Conservation (phyloP, 2,888 invertebrate species). For the Leptodirus hochenwartii region DNA sequence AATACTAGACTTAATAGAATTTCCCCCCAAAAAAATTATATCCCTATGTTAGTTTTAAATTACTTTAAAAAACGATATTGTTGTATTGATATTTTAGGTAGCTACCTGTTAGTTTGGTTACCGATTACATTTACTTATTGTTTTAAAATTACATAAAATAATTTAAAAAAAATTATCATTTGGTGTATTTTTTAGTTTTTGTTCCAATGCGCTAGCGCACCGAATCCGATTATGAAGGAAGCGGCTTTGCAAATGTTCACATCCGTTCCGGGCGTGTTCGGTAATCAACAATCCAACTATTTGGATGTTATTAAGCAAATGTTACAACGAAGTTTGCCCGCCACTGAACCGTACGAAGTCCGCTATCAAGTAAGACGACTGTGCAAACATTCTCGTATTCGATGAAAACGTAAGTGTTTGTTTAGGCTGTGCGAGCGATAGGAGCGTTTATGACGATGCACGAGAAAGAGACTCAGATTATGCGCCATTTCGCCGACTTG, state of each 20-base stretch:
- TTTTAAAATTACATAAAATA: neutral
- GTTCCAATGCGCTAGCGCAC: slow-evolving; percentile 83
- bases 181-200: slow-evolving; percentile 39
- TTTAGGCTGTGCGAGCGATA: slow-evolving; percentile 68
- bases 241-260: slow-evolving; percentile 89
- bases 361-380: neutral
- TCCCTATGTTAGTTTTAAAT: slow-evolving; percentile 4
- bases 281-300: slow-evolving; percentile 83
- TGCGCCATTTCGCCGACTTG: slow-evolving; percentile 76
- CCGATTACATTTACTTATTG: slow-evolving; percentile 1
- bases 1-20: no score
- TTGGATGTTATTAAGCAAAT: slow-evolving; percentile 88
- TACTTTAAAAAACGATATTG: slow-evolving; percentile 2
- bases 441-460: slow-evolving; percentile 82
- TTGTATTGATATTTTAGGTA: neutral
- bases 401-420: slow-evolving; percentile 34
- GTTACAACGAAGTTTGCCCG: slow-evolving; percentile 59
- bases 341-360: slow-evolving; percentile 44
- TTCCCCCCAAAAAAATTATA: no score
- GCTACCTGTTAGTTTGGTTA: neutral
- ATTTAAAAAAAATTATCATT: slow-evolving; percentile 2
- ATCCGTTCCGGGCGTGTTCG: slow-evolving; percentile 92
- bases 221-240: slow-evolving; percentile 70
- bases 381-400: neutral
- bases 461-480: slow-evolving; percentile 80